phyloP scores from a whole-genome alignment of 2,113 vertebrate genomes.

The Psittacus erithacus region DNA sequence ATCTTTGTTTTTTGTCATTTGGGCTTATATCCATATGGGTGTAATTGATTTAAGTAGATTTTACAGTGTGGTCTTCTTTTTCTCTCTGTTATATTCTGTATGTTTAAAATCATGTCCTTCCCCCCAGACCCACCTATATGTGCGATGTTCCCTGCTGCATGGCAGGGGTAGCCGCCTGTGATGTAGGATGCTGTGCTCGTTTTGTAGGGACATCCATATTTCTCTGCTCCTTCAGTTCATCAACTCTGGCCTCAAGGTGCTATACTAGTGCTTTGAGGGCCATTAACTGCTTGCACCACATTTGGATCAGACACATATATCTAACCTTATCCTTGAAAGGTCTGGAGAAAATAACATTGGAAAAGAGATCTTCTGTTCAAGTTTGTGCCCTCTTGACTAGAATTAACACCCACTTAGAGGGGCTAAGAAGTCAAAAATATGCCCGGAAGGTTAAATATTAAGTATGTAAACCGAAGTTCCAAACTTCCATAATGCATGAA shows the following conservation, averaged over 20 bases:
- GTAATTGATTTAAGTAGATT: background rate
- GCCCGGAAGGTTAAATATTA: constrained; percentile 56
- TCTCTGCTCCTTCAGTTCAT: constrained; percentile 35
- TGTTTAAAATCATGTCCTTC: background rate
- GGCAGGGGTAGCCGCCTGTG: background rate
- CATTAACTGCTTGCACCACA: constrained; percentile 54
- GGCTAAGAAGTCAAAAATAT: constrained; percentile 57
- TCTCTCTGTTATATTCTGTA: background rate
- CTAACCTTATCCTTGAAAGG: constrained; percentile 67
- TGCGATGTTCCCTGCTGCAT: background rate
- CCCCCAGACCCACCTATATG: background rate
- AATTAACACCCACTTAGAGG: constrained; percentile 59
- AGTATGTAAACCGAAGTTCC: constrained; percentile 55
- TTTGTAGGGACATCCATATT: background rate
- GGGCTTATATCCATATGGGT: background rate
- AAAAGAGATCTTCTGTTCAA: constrained; percentile 42
- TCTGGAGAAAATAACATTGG: constrained; percentile 57
- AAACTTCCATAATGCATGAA: constrained; percentile 52
- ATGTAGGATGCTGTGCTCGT: background rate
- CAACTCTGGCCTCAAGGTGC: constrained; percentile 57
- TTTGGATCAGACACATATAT: constrained; percentile 47
- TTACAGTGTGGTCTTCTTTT: background rate
- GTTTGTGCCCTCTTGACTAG: constrained; percentile 24
- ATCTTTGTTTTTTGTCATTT: background rate
- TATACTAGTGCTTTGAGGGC: constrained; percentile 25